Evolutionary conservation across 2,888 invertebrate species (phyloP).

Genomic region (Tenthredo mesomela): DNA sequence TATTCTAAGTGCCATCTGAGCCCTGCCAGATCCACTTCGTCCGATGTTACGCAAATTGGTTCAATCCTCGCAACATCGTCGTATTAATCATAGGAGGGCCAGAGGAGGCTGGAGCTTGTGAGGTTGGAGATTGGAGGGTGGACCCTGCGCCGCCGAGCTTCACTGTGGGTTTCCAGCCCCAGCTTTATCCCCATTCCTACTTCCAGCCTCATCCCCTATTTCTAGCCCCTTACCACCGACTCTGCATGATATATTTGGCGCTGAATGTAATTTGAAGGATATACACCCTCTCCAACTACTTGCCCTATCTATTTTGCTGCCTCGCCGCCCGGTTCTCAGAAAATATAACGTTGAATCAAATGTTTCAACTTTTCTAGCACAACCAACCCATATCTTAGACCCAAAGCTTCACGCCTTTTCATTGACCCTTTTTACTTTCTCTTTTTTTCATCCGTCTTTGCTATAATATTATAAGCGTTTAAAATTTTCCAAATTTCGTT

Average conservation of each 20-base stretch:
- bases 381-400: neutral
- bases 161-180: conserved; percentile 23
- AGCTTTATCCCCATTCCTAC: conserved; percentile 48
- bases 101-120: conserved; percentile 51
- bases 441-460: neutral
- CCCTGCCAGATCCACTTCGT: conserved; percentile 64
- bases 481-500: no score
- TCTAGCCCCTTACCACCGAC: conserved; percentile 55
- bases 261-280: conserved; percentile 62
- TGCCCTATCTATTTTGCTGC: conserved; percentile 46
- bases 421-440: neutral
- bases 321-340: conserved; percentile 30
- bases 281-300: conserved; percentile 48
- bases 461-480: neutral
- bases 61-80: conserved; percentile 63
- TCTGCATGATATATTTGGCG: conserved; percentile 64
- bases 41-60: conserved; percentile 68
- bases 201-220: conserved; percentile 47
- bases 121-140: conserved; percentile 29
- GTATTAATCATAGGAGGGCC: conserved; percentile 68
- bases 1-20: conserved; percentile 57
- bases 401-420: conserved; percentile 18
- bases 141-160: conserved; percentile 38
- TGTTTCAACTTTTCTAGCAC: conserved; percentile 35
- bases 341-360: conserved; percentile 45